Evolutionary conservation across 2,113 vertebrate genomes (phyloP).

Genomic region (Actenoides hombroni): DNA sequence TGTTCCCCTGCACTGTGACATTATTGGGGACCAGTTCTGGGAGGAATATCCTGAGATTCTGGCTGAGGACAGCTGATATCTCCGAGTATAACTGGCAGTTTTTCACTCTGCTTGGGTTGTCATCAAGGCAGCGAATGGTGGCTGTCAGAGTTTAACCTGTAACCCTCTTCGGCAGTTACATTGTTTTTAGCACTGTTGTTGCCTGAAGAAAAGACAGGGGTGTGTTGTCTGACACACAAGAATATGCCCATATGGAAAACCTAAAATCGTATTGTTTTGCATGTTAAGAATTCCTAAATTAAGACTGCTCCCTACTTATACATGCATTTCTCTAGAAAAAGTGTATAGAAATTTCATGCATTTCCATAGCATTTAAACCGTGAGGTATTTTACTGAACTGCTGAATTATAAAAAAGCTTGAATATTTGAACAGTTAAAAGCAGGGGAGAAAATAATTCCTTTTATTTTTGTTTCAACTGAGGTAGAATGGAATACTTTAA

Average conservation of each 20-base stretch:
- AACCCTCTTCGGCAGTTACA: neutral
- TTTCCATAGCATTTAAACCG: neutral
- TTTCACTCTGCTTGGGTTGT: neutral
- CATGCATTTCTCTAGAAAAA: neutral
- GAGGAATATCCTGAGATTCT: constrained; percentile 87
- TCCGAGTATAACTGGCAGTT: neutral
- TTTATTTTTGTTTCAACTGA: neutral
- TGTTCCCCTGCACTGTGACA: constrained; percentile 81
- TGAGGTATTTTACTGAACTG: neutral
- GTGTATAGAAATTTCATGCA: neutral
- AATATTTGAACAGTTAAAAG: neutral
- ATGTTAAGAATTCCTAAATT: constrained; percentile 25
- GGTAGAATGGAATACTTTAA: neutral
- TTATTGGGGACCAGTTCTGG: constrained; percentile 96
- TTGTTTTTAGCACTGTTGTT: neutral
- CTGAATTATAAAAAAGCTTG: neutral
- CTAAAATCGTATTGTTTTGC: constrained; percentile 4
- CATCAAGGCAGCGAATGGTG: neutral
- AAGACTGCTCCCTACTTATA: constrained; percentile 29
- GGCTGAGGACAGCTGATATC: constrained; percentile 75
- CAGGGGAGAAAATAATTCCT: neutral
- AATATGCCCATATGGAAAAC: neutral
- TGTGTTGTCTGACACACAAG: neutral
- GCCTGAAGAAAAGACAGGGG: neutral
- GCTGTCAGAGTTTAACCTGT: neutral